Conservation (phyloP, 2,113 vertebrate species). For the Thalassoma bifasciatum region DNA sequence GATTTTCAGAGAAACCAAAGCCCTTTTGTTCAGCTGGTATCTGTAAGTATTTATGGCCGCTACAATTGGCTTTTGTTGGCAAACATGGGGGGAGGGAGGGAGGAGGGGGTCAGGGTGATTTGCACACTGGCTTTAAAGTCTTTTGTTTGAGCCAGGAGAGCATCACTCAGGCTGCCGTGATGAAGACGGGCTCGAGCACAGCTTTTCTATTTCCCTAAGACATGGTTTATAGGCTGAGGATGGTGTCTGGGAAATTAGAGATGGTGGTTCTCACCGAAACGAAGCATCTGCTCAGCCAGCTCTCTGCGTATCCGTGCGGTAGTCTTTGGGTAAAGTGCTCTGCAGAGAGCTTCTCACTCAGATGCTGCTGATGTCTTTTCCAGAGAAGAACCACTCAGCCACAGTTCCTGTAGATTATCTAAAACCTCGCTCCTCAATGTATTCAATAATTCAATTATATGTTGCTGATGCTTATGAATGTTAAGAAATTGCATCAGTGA, state of each 20-base stretch:
- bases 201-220: conserved; percentile 63
- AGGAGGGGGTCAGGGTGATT: conserved; percentile 65
- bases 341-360: conserved; percentile 19
- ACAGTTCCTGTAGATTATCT: background rate
- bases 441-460: too few relatives aligned
- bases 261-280: conserved; percentile 39
- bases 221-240: conserved; percentile 62
- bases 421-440: background rate
- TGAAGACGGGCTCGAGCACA: conserved; percentile 54
- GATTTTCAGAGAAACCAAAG: conserved; percentile 67
- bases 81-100: conserved; percentile 56
- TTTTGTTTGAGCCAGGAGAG: conserved; percentile 71
- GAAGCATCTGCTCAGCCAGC: conserved; percentile 38
- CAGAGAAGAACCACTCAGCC: conserved; percentile 1
- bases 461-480: too few relatives aligned
- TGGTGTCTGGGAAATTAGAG: conserved; percentile 39
- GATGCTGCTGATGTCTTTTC: conserved; percentile 21
- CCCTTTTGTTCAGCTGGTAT: conserved; percentile 75
- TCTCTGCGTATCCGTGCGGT: conserved; percentile 18
- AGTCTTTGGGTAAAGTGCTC: conserved; percentile 31
- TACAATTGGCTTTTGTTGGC: conserved; percentile 80
- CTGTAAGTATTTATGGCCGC: conserved; percentile 76
- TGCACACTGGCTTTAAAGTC: conserved; percentile 78
- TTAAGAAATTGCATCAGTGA: too few relatives aligned
- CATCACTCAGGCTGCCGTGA: conserved; percentile 63